A percentile compares a stretch with the other conserved stretches of the same genome.
phyloP scores from a whole-genome alignment of 2,888 invertebrate genomes.

The Hyalella azteca region DNA sequence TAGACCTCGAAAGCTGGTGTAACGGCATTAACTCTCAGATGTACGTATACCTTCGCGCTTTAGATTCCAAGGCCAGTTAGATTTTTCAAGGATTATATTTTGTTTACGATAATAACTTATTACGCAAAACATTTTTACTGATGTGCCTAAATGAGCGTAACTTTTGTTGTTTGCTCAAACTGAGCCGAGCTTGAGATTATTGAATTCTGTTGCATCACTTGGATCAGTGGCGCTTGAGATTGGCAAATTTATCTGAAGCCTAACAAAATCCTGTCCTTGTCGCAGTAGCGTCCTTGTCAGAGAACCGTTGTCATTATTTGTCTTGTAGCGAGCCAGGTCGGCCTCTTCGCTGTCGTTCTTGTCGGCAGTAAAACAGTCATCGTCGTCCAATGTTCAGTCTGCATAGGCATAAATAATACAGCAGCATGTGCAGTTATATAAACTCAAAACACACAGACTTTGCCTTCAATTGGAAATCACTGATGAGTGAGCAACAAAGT shows the following conservation, averaged over 20 bases:
- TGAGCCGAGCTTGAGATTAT: too few relatives aligned
- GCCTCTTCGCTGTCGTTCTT: conserved; percentile 39
- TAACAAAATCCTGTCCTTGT: conserved; percentile 18
- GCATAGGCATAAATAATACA: conserved; percentile 33
- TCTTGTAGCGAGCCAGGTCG: conserved; percentile 21
- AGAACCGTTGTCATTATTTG: conserved; percentile 24
- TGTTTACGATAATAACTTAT: too few relatives aligned
- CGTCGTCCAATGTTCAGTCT: conserved; percentile 3
- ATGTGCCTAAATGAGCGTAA: too few relatives aligned
- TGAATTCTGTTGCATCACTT: conserved; percentile 12
- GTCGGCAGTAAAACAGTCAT: conserved; percentile 25
- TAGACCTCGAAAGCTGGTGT: too few relatives aligned
- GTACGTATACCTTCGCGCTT: too few relatives aligned
- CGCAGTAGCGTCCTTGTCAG: conserved; percentile 26
- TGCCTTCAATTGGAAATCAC: background rate
- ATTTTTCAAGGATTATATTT: too few relatives aligned
- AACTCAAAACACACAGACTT: background rate
- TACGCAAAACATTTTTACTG: too few relatives aligned
- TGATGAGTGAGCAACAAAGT: too few relatives aligned
- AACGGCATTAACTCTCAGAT: too few relatives aligned
- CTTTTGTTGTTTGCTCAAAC: too few relatives aligned
- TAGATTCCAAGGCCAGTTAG: too few relatives aligned
- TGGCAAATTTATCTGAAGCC: conserved; percentile 35
- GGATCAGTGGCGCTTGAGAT: conserved; percentile 30
- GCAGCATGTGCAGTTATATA: conserved; percentile 21